A percentile compares a stretch with the other conserved stretches of the same genome.
Evolutionary conservation across 2,888 invertebrate species (phyloP).

Genomic region (Xylocampa areola): DNA sequence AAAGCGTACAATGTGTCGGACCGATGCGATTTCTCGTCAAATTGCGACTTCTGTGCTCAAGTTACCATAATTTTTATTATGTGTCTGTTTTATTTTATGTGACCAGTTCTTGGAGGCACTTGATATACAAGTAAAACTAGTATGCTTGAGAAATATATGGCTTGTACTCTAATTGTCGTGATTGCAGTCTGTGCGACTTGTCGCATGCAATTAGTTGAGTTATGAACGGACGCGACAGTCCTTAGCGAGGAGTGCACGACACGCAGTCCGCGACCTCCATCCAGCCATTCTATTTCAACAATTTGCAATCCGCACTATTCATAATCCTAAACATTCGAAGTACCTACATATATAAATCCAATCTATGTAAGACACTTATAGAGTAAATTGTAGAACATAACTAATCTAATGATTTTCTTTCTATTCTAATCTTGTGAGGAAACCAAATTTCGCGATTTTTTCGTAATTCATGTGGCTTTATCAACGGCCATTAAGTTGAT

Average conservation of each 20-base stretch:
- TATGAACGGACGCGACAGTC: slow-evolving; percentile 2
- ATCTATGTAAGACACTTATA: slow-evolving; percentile 20
- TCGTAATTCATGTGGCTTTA: slow-evolving; percentile 14
- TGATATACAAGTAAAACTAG: not conserved
- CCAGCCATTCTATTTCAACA: slow-evolving; percentile 35
- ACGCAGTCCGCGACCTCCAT: slow-evolving; percentile 39
- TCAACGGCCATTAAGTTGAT: slow-evolving; percentile 18
- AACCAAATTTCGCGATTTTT: slow-evolving; percentile 21
- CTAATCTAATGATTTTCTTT: slow-evolving; percentile 40
- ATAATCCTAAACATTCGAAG: slow-evolving; percentile 20
- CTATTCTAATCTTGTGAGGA: slow-evolving; percentile 34
- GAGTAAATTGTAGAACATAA: slow-evolving; percentile 10
- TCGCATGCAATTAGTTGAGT: slow-evolving; percentile 5
- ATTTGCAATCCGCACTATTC: slow-evolving; percentile 28
- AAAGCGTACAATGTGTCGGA: slow-evolving; percentile 33
- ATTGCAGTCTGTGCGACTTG: slow-evolving; percentile 14
- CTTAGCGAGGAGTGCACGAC: slow-evolving; percentile 25
- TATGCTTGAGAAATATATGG: not conserved
- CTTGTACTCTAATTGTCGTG: not conserved
- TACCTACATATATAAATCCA: slow-evolving; percentile 1
- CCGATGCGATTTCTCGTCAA: slow-evolving; percentile 24
- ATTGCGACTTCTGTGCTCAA: slow-evolving; percentile 29
- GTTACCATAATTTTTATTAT: slow-evolving; percentile 18
- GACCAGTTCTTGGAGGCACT: not conserved
- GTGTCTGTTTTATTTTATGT: slow-evolving; percentile 26